phyloP scores from a whole-genome alignment of 2,888 invertebrate genomes.

The Drosophila histrio region DNA sequence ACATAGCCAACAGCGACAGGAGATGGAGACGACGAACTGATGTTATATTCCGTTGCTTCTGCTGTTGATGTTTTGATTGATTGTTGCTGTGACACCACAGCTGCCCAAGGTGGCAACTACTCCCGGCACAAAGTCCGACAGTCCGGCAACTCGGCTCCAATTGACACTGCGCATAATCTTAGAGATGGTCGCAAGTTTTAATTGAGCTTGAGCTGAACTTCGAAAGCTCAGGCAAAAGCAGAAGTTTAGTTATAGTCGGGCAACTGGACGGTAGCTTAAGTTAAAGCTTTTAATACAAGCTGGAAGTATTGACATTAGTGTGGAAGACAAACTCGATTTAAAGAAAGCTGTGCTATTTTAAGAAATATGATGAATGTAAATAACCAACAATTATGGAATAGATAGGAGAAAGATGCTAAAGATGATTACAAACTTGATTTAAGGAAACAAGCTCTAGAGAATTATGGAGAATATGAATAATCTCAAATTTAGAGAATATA shows the following conservation, averaged over 20 bases:
- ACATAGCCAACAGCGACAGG: constrained; percentile 55
- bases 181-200: not conserved
- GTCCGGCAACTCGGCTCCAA: not conserved
- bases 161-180: not conserved
- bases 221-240: not conserved
- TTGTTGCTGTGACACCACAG: constrained; percentile 54
- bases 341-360: too few species aligned
- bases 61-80: constrained; percentile 75
- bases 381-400: too few species aligned
- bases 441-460: too few species aligned
- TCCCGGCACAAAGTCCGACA: constrained; percentile 3
- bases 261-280: too few species aligned
- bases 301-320: too few species aligned
- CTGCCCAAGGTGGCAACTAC: constrained; percentile 51
- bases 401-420: too few species aligned
- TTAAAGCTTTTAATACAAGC: not conserved
- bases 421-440: too few species aligned
- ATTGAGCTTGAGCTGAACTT: not conserved
- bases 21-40: constrained; percentile 25
- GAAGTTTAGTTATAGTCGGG: not conserved
- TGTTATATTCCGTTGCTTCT: constrained; percentile 22
- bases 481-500: too few species aligned
- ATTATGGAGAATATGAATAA: too few species aligned
- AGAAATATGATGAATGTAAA: too few species aligned
- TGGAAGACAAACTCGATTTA: too few species aligned